Base-by-base conservation (phyloP, 37 sponge, comb jelly and placozoan genomes). In the Tethya wilhelma region DNA sequence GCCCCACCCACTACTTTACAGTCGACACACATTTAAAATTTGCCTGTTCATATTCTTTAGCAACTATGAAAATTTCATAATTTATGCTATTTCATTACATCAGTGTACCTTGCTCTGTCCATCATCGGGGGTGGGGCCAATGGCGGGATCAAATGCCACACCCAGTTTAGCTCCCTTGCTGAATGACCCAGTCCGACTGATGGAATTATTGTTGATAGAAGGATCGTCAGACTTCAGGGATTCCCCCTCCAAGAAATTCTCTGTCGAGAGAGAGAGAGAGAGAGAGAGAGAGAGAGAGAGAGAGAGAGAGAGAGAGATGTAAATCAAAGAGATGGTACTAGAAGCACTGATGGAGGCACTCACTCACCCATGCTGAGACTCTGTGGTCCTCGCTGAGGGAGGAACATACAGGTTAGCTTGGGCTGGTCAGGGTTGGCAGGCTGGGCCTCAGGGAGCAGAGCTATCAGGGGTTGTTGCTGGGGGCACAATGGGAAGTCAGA, bases 61-160 rank as follows among this genome's bases (percentile, higher is more conserved):
- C n/a, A n/a, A n/a, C n/a, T n/a, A n/a, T n/a, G n/a, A n/a, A n/a
- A n/a, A n/a, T n/a, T n/a, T n/a, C n/a, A n/a, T n/a, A n/a, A n/a
- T n/a, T n/a, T n/a, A n/a, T n/a, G n/a, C n/a, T n/a, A n/a, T n/a
- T n/a, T n/a, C n/a, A n/a, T n/a, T n/a, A n/a, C n/a, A n/a, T 3
- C 59, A 28, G 2, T 34, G 14, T 53, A 86, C 87, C 80, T 86
- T 86, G 44, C 66, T 57, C 17, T 46, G 29, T 29, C n/a, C 0
- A 38, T 67, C 75, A 32, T 79, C 87, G 8, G 57, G 44, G 6
- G 26, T 42, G 8, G 74, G 84, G 8, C 78, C 84, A 11, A 71
- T 20, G 29, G 84, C 25, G 30, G 89, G 89, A 39, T 92, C 89
- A 75, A 92, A 92, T 38, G 93, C 93, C 59, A 89, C 89, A 66